These are phyloP conservation scores for Spodoptera litura DNA, from an alignment of 1,140 invertebrate genomes.

Conservation along the genomic window DNA sequence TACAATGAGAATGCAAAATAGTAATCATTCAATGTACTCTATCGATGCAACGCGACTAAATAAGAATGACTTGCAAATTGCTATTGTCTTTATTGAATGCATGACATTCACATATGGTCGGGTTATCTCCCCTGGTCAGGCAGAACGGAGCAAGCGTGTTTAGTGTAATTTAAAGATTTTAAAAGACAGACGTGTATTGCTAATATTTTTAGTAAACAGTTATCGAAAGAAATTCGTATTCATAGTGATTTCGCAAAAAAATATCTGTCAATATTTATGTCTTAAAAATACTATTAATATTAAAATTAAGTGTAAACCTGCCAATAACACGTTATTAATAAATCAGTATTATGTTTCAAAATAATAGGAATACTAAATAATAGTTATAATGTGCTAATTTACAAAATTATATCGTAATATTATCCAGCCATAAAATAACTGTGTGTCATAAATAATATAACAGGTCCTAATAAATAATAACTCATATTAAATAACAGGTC, in stretches of 20 bases:
- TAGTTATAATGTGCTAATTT: neutral
- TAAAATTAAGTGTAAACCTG: neutral
- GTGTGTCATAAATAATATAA: neutral
- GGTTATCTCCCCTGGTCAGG: slow-evolving; percentile 23
- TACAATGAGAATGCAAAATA: slow-evolving; percentile 21
- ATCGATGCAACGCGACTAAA: slow-evolving; percentile 40
- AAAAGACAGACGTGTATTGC: slow-evolving; percentile 13
- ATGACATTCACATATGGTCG: neutral
- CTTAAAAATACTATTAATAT: neutral
- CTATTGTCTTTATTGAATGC: slow-evolving; percentile 13
- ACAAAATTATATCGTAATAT: neutral
- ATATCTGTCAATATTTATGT: neutral
- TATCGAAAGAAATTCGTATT: neutral
- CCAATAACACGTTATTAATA: neutral
- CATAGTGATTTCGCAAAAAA: neutral
- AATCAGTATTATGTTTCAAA: neutral
- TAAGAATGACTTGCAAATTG: slow-evolving; percentile 2
- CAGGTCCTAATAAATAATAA: slow-evolving; percentile 24
- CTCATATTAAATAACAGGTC: neutral
- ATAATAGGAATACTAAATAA: neutral
- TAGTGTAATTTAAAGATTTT: slow-evolving; percentile 29
- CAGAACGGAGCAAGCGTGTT: neutral
- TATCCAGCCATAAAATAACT: neutral
- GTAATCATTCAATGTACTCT: slow-evolving; percentile 7
- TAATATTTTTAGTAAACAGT: neutral